Conservation (phyloP, 2,888 invertebrate genomes). For the Phlogophora meticulosa region DNA sequence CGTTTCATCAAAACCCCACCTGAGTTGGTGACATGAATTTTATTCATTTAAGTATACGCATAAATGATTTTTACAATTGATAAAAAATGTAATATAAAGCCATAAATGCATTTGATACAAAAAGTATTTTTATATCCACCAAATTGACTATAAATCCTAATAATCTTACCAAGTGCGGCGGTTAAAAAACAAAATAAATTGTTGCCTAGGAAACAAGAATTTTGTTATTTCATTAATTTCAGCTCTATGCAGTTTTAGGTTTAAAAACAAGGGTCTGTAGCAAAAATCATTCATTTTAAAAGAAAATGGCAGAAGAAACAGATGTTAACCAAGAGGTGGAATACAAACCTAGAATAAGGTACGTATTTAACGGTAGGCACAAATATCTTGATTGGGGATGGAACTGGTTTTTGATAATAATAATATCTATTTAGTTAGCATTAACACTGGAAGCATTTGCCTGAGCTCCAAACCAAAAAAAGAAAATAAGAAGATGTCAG, state of each 20-base stretch:
- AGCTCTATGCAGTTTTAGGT: not conserved
- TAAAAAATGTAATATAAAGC: not conserved
- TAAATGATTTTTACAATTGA: not conserved
- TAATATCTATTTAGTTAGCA: no score
- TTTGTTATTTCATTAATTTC: slow-evolving; percentile 2
- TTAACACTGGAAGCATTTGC: no score
- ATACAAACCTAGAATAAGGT: slow-evolving; percentile 34
- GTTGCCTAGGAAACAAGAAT: slow-evolving; percentile 52
- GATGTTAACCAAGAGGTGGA: not conserved
- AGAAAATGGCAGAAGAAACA: slow-evolving; percentile 24
- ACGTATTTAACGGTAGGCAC: not conserved
- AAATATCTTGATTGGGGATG: no score
- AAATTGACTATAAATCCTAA: not conserved
- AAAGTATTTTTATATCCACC: no score
- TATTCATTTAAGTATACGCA: not conserved
- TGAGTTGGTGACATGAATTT: not conserved
- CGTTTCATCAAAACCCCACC: slow-evolving; percentile 9
- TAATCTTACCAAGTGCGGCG: not conserved
- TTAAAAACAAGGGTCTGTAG: not conserved
- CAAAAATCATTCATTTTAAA: not conserved
- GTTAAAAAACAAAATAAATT: not conserved
- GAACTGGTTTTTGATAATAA: no score
- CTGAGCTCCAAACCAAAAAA: no score
- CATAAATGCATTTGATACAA: not conserved
- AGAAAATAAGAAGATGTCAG: no score